Evolutionary conservation across 2,888 invertebrate genomes (phyloP), one percentile per base, ranked within the genome.

Genomic region (Tachina lurida): DNA sequence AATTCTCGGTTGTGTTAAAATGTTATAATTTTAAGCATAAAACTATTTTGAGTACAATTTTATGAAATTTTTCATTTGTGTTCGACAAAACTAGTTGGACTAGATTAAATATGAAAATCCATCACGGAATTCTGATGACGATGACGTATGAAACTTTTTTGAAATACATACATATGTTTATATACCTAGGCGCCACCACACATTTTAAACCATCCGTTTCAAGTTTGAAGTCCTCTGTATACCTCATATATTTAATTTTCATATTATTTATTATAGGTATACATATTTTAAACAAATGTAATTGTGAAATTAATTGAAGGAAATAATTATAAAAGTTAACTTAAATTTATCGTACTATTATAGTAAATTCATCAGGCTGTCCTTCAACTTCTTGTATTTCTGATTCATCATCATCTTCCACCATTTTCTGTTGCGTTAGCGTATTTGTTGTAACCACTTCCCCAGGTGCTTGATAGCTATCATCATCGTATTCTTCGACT

Each of bases 351-450:
- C 74, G 84, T n/a, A 74, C 68, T 58, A 49, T 63, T 74, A 85
- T 82, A 13, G 60, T 67, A 22, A 67, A 74, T 43, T 77, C 84
- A n/a, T 84, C 73, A 5, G 68, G 41, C 9, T 85, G 58, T 76
- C 88, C 76, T 88, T 88, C 76, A 88, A 83, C 86, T 88, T 89
- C 87, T 88, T 90, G 88, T 43, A 87, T 87, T 62, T 74, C 84
- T 10, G 62, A 68, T 8, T 89, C 88, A n/a, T n/a, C 13, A n/a
- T 88, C 88, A 15, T 87, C 88, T 7, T 88, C 77, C 43, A 87
- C 77, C 62, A 12, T 79, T 78, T 85, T 85, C 0, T 65, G 63
- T 12, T 62, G 47, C n/a, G 63, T n/a, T 3, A 70, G 10, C 15
- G 74, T 49, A 7, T 89, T 71, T 77, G 87, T 86, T 39, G 84